phyloP scores from a whole-genome alignment of 2,797 vertebrate species.

The Crax fasciolata region DNA sequence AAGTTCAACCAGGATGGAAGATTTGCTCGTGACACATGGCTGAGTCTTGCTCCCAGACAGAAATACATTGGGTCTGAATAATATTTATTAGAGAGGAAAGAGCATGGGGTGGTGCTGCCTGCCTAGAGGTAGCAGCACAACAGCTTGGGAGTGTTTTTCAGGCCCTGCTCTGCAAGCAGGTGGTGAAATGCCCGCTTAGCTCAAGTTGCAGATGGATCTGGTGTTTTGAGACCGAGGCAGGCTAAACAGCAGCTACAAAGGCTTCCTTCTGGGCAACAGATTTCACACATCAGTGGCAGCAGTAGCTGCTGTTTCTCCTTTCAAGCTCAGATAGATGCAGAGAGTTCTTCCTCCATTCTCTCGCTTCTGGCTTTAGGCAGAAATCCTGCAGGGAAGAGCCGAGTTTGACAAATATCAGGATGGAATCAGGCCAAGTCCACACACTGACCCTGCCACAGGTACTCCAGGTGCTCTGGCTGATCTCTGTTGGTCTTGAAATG shows the following conservation, averaged over 20 bases:
- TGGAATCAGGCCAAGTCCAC: not conserved
- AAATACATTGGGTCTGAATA: not conserved
- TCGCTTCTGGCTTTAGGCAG: not conserved
- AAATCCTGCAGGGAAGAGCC: not conserved
- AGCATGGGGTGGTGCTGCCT: not conserved
- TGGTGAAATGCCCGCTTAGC: conserved; percentile 21
- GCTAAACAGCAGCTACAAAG: conserved; percentile 6
- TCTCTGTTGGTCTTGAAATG: not conserved
- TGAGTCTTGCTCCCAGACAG: not conserved
- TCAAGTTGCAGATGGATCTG: conserved; percentile 20
- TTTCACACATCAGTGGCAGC: conserved; percentile 20
- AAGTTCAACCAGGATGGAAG: not conserved
- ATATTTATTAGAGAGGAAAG: not conserved
- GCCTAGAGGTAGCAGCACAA: not conserved
- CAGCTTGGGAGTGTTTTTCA: not conserved
- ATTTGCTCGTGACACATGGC: not conserved
- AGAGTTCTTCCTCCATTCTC: not conserved
- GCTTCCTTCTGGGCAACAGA: conserved; percentile 1
- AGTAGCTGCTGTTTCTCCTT: conserved; percentile 45
- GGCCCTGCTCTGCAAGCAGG: conserved; percentile 6
- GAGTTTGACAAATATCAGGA: not conserved
- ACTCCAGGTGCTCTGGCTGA: not conserved
- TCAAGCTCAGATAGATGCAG: not conserved
- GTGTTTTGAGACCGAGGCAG: conserved; percentile 10
- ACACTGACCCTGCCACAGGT: accelerated